These are phyloP conservation scores for Phorcus lineatus DNA, from an alignment of 2,888 invertebrate species.

Conservation along the genomic window DNA sequence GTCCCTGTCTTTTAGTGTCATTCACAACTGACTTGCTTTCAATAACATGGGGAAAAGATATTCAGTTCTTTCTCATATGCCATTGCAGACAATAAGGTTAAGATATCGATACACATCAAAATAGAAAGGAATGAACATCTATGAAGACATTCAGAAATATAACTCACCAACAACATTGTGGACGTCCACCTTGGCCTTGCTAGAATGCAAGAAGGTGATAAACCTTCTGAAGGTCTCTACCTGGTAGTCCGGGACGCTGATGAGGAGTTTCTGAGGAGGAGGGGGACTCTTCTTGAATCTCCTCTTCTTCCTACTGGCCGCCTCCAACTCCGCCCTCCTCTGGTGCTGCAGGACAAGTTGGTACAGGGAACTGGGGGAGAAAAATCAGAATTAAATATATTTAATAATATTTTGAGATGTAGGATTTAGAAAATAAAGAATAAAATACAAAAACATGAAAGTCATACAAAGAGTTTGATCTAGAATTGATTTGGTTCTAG, in stretches of 20 bases:
- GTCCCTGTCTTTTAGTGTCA: too few relatives aligned
- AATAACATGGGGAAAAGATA: too few relatives aligned
- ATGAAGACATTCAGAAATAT: too few relatives aligned
- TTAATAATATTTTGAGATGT: background rate
- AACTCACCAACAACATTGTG: background rate
- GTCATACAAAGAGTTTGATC: too few relatives aligned
- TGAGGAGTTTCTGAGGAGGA: background rate
- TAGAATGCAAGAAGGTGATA: conserved; percentile 6
- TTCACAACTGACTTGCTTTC: too few relatives aligned
- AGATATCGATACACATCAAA: too few relatives aligned
- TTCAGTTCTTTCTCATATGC: too few relatives aligned
- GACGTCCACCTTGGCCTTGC: conserved; percentile 14
- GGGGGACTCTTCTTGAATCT: background rate
- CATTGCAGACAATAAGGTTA: too few relatives aligned
- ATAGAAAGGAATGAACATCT: too few relatives aligned
- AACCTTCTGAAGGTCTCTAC: background rate
- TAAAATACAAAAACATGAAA: too few relatives aligned
- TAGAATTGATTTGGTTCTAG: too few relatives aligned
- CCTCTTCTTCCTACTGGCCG: background rate
- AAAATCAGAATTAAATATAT: background rate
- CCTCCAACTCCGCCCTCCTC: background rate
- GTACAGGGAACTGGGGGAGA: background rate
- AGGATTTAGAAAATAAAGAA: background rate
- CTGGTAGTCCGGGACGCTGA: conserved; percentile 2
- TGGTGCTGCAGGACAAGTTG: conserved; percentile 17